phyloP scores from a whole-genome alignment of 2,797 vertebrate species.

The Ibycter americanus region DNA sequence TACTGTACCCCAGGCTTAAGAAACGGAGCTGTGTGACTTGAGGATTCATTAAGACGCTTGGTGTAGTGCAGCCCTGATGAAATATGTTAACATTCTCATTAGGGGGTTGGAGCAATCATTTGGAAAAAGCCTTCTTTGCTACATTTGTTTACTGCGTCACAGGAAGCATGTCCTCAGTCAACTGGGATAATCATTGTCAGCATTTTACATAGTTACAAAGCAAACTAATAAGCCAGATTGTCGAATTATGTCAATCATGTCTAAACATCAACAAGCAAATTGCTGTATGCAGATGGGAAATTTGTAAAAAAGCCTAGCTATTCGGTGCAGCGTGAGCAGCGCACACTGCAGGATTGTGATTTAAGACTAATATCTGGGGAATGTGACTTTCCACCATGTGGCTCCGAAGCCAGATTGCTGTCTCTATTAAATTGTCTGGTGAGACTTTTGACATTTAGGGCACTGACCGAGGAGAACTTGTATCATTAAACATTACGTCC shows the following conservation, averaged over 20 bases:
- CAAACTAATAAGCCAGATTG: conserved; percentile 60
- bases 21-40: neutral
- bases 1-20: conserved; percentile 2
- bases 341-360: neutral
- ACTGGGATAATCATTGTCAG: conserved; percentile 44
- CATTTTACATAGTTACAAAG: conserved; percentile 38
- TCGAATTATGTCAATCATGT: conserved; percentile 51
- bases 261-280: conserved; percentile 58
- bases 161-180: conserved; percentile 49
- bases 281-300: conserved; percentile 35
- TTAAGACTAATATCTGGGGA: neutral
- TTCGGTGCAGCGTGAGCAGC: neutral
- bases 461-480: neutral
- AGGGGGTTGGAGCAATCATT: conserved; percentile 43
- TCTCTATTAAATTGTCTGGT: neutral
- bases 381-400: neutral
- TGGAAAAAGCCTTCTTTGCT: conserved; percentile 29
- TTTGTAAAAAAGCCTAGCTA: neutral
- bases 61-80: conserved; percentile 8
- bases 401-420: neutral
- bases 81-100: conserved; percentile 48
- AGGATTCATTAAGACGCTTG: conserved; percentile 22
- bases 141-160: conserved; percentile 31
- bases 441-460: neutral
- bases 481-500: neutral